Base-by-base conservation (phyloP, 1,140 invertebrate species). In the Euura saliciscinereae region DNA sequence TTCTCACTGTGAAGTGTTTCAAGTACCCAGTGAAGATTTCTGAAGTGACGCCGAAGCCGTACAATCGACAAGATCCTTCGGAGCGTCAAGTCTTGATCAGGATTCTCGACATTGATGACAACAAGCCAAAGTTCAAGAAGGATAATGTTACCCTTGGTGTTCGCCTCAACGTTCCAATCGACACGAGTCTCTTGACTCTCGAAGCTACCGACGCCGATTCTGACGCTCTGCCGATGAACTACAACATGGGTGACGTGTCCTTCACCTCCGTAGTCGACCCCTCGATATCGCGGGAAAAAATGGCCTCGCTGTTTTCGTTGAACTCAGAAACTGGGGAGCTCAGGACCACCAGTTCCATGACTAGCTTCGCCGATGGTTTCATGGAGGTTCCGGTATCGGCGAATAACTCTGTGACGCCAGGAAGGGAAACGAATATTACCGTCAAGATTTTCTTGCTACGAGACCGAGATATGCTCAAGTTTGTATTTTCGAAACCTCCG, bases 81-180 rank as follows among this genome's bases (percentile, higher is more conserved):
- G 92, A 94, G 82, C 88, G 91, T 8, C 92, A 93, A 76, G 84
- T 95, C 0, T 78, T 90, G 0, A 87, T 95, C 0, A 91, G 88
- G 73, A 83, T 95, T 0, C 66, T 91, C 0, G 94, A 95, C 71
- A 90, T 94, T 45, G 93, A 95, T 74, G 94, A 95, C 77, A 94
- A 95, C 79, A 81, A 90, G 11, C 94, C 93, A 0, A 81, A 88
- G 74, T 95, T 95, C 73, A 86, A 86, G 5, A 90, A 90, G 6
- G 84, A 89, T 0, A 93, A 94, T 75, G 84, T 94, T 43, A 93
- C 93, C 0, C 83, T 94, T 2, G 93, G 94, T 3, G 93, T 95
- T 0, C 88, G 93, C 42, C 85, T 94, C 0, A 94, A 94, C 79
- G 92, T 94, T 0, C 92, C 94, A 2, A 89, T 94, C 11, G 93